A percentile compares a stretch with the other conserved stretches of the same genome.
Evolutionary conservation across 2,113 vertebrate species (phyloP).

Genomic region (Phycodurus eques): DNA sequence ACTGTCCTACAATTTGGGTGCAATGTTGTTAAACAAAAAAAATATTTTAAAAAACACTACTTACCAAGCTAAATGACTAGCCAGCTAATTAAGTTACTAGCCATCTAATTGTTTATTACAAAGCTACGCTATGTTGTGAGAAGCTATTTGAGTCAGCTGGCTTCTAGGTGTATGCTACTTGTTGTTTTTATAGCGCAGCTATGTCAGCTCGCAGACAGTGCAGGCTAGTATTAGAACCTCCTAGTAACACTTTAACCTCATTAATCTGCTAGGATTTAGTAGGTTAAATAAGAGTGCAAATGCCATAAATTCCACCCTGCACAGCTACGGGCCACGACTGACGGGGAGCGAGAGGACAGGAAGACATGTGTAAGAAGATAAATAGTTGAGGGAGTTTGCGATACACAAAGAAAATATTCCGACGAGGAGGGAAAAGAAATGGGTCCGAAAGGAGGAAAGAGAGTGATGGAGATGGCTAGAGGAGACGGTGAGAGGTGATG

Average conservation of each 20-base stretch:
- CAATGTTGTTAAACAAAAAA: too few species aligned
- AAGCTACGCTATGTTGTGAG: too few species aligned
- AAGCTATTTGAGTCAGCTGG: neutral
- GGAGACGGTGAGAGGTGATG: slow-evolving; percentile 24
- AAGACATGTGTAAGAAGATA: neutral
- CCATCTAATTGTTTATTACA: too few species aligned
- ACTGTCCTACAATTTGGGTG: too few species aligned
- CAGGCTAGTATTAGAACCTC: slow-evolving; percentile 18
- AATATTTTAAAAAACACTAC: too few species aligned
- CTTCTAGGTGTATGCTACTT: neutral
- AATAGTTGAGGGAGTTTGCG: neutral
- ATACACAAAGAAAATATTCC: slow-evolving; percentile 8
- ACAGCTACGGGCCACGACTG: slow-evolving; percentile 11
- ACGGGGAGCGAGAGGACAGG: slow-evolving; percentile 23
- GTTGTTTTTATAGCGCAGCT: neutral
- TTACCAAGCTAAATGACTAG: too few species aligned
- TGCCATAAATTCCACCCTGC: slow-evolving; percentile 19
- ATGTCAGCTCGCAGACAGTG: neutral
- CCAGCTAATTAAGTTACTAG: too few species aligned
- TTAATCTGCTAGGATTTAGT: slow-evolving; percentile 16
- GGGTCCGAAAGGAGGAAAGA: neutral
- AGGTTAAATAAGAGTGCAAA: slow-evolving; percentile 35
- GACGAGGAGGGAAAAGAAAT: neutral
- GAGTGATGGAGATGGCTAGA: slow-evolving; percentile 26
- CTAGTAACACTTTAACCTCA: slow-evolving; percentile 25